Percentiles rank a stretch among this genome's conserved stretches.
phyloP scores from a whole-genome alignment of 2,113 vertebrate genomes.

The Sphyrna mokarran region DNA sequence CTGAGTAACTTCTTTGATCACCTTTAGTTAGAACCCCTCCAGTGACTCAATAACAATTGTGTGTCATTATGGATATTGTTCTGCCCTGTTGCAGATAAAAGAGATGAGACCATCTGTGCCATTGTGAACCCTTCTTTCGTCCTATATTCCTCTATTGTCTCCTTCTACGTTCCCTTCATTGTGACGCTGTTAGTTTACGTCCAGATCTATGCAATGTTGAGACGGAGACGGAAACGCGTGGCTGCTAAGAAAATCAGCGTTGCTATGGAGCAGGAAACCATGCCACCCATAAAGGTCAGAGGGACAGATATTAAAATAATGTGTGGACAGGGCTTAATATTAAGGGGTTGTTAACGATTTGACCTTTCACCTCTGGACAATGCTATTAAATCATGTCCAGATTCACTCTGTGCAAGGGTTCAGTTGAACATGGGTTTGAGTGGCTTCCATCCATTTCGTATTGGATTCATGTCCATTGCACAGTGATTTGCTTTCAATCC shows the following conservation, averaged over 20 bases:
- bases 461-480: no score
- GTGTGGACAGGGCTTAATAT: neutral
- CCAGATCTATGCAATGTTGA: conserved; percentile 65
- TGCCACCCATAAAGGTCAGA: conserved; percentile 58
- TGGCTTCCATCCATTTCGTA: no score
- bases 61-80: neutral
- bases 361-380: no score
- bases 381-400: conserved; percentile 47
- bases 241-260: conserved; percentile 57
- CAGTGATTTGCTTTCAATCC: no score
- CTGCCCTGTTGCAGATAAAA: conserved; percentile 45
- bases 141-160: conserved; percentile 64
- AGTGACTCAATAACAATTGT: neutral
- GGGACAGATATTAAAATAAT: neutral
- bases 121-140: conserved; percentile 64
- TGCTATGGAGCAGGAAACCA: conserved; percentile 44
- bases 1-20: no score
- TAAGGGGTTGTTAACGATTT: no score
- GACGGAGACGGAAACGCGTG: conserved; percentile 57
- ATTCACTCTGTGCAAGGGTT: conserved; percentile 41
- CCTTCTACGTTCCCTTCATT: conserved; percentile 67
- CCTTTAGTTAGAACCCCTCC: neutral
- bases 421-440: neutral
- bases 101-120: conserved; percentile 55
- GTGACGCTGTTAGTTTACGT: conserved; percentile 63